phyloP scores from a whole-genome alignment of 2,888 invertebrate genomes.

The Scaptomyza cyrtandrae region DNA sequence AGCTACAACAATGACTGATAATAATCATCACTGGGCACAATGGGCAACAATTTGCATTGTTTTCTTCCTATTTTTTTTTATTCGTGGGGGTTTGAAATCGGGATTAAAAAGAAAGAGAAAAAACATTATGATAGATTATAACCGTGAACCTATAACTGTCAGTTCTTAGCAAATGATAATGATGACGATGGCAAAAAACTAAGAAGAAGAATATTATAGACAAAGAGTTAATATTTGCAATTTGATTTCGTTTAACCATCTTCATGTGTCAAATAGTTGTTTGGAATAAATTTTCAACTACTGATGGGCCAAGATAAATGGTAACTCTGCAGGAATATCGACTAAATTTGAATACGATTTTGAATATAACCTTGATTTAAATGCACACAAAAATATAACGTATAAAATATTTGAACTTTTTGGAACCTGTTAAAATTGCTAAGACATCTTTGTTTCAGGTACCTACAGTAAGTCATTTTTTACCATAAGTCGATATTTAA shows the following conservation, averaged over 20 bases:
- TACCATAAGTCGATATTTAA: no score
- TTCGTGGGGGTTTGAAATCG: background rate
- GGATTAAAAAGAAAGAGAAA: background rate
- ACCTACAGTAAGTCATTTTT: no score
- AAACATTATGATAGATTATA: constrained; percentile 71
- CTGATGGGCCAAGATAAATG: background rate
- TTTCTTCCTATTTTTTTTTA: constrained; percentile 12
- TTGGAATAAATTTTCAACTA: background rate
- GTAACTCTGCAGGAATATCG: background rate
- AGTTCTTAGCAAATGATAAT: constrained; percentile 7
- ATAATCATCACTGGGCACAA: constrained; percentile 75
- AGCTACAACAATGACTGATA: constrained; percentile 63
- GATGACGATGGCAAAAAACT: constrained; percentile 1
- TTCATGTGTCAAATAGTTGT: no score
- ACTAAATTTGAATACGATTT: no score
- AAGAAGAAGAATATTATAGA: background rate
- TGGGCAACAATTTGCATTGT: constrained; percentile 69
- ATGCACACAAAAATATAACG: background rate
- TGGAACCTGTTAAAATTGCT: no score
- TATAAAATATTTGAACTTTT: background rate
- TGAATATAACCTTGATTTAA: background rate
- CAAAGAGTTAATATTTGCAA: background rate
- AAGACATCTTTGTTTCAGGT: no score
- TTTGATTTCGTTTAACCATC: no score
- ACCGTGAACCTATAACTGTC: constrained; percentile 57